phyloP scores from a whole-genome alignment of 35 echinoderm and acorn worm genomes.

The Ophioderma brevispina region DNA sequence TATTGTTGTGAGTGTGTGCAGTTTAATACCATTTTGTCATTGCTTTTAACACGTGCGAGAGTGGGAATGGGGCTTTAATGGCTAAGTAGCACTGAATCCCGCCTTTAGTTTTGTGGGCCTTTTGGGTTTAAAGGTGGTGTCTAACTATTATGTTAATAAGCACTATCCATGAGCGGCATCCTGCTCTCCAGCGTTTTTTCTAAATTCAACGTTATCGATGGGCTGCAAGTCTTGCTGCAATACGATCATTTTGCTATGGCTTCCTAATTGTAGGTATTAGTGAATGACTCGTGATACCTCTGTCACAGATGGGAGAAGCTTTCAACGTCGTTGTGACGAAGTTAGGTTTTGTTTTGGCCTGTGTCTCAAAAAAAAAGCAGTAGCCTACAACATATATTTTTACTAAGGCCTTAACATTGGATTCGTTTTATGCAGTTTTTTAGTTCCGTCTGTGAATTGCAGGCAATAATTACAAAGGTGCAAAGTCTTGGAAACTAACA shows the following conservation, averaged over 20 bases:
- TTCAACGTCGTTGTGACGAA: neutral
- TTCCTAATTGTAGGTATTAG: neutral
- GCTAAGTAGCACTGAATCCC: slow-evolving; percentile 31
- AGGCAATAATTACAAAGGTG: neutral
- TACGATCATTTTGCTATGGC: slow-evolving; percentile 10
- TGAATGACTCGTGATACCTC: neutral
- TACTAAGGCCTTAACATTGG: slow-evolving; percentile 32
- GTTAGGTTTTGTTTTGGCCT: neutral
- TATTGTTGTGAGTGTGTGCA: neutral
- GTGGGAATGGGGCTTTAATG: slow-evolving; percentile 1
- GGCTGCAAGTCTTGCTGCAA: neutral
- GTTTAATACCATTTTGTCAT: slow-evolving; percentile 28
- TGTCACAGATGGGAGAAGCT: neutral
- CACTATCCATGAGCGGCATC: neutral
- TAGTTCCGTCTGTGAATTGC: slow-evolving; percentile 9
- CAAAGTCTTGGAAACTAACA: neutral
- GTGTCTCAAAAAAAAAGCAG: slow-evolving; percentile 9
- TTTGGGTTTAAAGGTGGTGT: neutral
- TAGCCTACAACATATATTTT: neutral
- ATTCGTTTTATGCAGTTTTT: neutral
- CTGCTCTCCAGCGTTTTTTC: neutral
- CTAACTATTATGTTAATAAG: slow-evolving; percentile 8
- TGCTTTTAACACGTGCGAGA: neutral
- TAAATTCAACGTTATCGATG: slow-evolving; percentile 11
- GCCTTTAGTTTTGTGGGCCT: slow-evolving; percentile 33